Base-by-base conservation (phyloP, 2,797 vertebrate species). In the Buceros bicornis region DNA sequence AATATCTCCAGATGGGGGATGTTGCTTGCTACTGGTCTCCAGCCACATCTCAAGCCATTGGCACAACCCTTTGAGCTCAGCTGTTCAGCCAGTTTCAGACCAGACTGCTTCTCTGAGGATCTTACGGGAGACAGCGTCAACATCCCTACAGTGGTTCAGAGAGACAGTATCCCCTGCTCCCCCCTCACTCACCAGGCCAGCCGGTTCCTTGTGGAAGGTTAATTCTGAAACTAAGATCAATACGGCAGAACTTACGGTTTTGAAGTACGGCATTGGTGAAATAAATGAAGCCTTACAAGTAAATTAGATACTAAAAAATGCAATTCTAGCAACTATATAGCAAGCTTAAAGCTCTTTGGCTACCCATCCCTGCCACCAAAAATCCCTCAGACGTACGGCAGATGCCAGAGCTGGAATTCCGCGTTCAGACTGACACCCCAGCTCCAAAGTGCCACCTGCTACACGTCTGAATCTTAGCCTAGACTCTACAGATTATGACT, bases 361-460 rank as follows among this genome's bases (percentile, higher is more conserved):
- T 85, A 65, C 25, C 17, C 3, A 1, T 48, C 61, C 29, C 56
- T 42, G 11, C 26, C 50, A 67, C 72, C n/a, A 21, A 74, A 95
- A 83, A 65, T 78, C 37, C 50, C 57, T 84, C 70, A 93, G 83
- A 71, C 42, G 51, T 18, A 91, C 13, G 58, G 62, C 83, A 93
- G 73, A 53, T 96, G 69, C 61, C 42, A 81, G 80, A 83, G 70
- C 31, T 54, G 42, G 88, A 89, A 87, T 77, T 93, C 60, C 43
- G 43, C 84, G 50, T 80, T 91, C 83, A 91, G 62, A 82, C n/a
- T 94, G 91, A 76, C 77, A 89, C 47, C 8, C 35, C 17, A 76
- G 76, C 71, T 90, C 50, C 69, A 81, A 83, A 90, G 78, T 62
- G 56, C 51, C 74, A 89, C 87, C 72, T 89, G 53, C 50, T 89